Percentiles rank a stretch among this genome's conserved stretches.
Evolutionary conservation across 2,797 vertebrate species (phyloP).

Genomic region (Silurus lanzhouensis): DNA sequence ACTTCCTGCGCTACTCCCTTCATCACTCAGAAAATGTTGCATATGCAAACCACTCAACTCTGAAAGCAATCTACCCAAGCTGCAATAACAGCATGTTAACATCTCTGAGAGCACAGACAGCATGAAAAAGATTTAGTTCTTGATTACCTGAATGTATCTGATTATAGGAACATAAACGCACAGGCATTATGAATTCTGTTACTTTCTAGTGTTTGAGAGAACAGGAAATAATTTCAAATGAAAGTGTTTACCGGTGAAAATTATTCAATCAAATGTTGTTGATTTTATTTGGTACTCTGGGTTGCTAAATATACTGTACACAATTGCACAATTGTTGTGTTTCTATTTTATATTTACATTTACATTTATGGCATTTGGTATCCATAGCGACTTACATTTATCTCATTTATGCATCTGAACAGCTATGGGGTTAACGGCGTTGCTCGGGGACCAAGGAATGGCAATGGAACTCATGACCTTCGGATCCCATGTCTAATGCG

Average conservation of each 20-base stretch:
- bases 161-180: not conserved
- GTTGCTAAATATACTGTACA: too few relatives aligned
- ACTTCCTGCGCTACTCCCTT: not conserved
- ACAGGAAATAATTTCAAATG: not conserved
- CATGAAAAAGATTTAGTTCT: not conserved
- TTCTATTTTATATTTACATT: too few relatives aligned
- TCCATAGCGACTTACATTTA: too few relatives aligned
- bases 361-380: too few relatives aligned
- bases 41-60: not conserved
- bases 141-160: not conserved
- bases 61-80: not conserved
- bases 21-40: not conserved
- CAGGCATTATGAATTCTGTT: not conserved
- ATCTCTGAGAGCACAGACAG: not conserved
- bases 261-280: not conserved
- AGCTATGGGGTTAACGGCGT: too few relatives aligned
- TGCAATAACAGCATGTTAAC: not conserved
- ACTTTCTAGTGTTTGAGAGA: not conserved
- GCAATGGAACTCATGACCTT: too few relatives aligned
- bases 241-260: not conserved
- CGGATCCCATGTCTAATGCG: too few relatives aligned
- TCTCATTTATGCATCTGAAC: too few relatives aligned
- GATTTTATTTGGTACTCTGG: not conserved
- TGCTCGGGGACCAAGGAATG: too few relatives aligned
- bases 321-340: too few relatives aligned